phyloP scores from a whole-genome alignment of 2,113 vertebrate species.

The Pseudopodoces humilis region DNA sequence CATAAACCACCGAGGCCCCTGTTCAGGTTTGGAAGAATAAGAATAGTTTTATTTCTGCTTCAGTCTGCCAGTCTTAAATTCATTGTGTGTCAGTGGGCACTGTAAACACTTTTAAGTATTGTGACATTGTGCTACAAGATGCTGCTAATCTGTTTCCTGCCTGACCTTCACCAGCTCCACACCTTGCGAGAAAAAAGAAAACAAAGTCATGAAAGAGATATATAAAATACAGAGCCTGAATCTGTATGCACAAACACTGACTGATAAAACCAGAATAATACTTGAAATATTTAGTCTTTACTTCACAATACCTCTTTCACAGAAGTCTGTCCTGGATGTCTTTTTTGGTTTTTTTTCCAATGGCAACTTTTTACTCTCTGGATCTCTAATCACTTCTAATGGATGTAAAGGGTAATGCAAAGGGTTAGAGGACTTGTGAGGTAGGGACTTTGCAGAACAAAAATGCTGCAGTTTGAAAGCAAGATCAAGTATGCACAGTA shows the following conservation, averaged over 20 bases:
- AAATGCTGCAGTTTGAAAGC: not conserved
- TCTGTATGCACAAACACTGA: not conserved
- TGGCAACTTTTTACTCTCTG: not conserved
- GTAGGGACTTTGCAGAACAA: not conserved
- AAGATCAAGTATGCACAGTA: not conserved
- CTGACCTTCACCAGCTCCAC: constrained; percentile 70
- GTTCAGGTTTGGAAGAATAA: constrained; percentile 69
- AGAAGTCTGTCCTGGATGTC: not conserved
- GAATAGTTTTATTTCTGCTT: constrained; percentile 69
- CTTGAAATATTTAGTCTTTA: not conserved
- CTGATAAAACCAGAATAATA: not conserved
- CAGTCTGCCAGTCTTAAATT: constrained; percentile 69
- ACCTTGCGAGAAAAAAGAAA: not conserved
- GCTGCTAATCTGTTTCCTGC: constrained; percentile 67
- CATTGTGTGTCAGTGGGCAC: constrained; percentile 70
- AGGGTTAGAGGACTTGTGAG: not conserved
- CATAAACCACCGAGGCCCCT: constrained; percentile 75
- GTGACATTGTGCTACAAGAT: constrained; percentile 73
- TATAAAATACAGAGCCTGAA: not conserved
- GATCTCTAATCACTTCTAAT: too few relatives aligned
- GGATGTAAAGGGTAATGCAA: not conserved
- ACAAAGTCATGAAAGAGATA: not conserved
- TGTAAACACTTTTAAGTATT: constrained; percentile 81
- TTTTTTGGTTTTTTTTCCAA: not conserved
- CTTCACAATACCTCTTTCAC: not conserved